Percentiles rank a stretch among this genome's conserved stretches.
phyloP scores from a whole-genome alignment of 30 jellyfish, hydroid and myxozoan genomes.

The Aurelia sp. region DNA sequence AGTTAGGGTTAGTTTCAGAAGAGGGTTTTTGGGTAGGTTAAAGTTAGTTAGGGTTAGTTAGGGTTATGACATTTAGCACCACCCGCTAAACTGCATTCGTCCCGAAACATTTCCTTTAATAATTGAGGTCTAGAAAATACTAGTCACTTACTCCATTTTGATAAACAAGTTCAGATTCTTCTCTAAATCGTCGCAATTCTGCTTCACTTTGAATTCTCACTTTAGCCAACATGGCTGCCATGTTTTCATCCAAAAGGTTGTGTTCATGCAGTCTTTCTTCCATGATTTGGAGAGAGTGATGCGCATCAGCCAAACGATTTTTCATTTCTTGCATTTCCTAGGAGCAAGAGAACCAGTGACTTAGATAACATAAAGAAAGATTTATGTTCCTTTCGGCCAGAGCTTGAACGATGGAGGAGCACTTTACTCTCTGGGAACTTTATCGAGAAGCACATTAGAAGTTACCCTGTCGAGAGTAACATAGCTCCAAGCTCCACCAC shows the following conservation, averaged over 20 bases:
- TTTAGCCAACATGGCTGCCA: constrained; percentile 73
- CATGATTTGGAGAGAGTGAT: constrained; percentile 69
- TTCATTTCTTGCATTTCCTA: constrained; percentile 84
- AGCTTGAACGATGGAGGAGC: no score
- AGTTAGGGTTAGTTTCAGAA: no score
- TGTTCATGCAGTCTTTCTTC: constrained; percentile 89
- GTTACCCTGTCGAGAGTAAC: no score
- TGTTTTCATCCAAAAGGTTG: constrained; percentile 85
- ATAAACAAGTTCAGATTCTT: constrained; percentile 85
- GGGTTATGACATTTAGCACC: no score
- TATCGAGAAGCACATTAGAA: no score
- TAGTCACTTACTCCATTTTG: constrained; percentile 68
- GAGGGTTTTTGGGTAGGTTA: no score
- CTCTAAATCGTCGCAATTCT: constrained; percentile 83
- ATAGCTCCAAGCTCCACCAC: no score
- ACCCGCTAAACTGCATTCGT: no score
- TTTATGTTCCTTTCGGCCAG: no score
- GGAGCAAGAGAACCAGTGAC: not conserved
- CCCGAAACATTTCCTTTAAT: not conserved
- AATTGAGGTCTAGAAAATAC: not conserved
- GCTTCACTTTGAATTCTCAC: constrained; percentile 90
- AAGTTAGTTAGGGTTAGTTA: no score
- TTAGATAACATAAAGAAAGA: not conserved
- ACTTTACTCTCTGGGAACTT: no score
- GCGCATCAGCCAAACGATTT: constrained; percentile 80